Evolutionary conservation across 2,797 vertebrate genomes (phyloP), one percentile per base, ranked within the genome.

Genomic region (Emydoidea blandingii): DNA sequence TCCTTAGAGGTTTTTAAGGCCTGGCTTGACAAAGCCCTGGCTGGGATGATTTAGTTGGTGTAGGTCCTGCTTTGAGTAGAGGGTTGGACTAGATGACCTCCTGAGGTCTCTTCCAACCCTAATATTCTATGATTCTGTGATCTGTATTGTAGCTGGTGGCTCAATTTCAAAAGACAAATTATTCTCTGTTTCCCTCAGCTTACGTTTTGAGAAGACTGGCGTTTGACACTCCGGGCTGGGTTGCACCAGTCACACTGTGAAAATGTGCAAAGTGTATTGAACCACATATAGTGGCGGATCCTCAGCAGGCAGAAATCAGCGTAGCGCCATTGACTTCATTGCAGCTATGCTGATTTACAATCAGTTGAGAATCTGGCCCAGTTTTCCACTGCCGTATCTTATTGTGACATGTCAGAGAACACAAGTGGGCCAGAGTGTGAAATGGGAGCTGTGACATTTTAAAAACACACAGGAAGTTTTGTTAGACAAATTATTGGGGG

Each of bases 231-330:
- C 79, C n/a, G 54, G 83, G 59, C 31, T 47, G 41, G n/a, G 25
- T 79, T 62, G 74, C 25, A 27, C 15, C 29, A 19, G 21, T 84
- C 18, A 6, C 9, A 12, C n/a, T 87, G 47, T 50, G 65, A 23
- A 15, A 7, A 0, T 34, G 3, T 2, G 11, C 37, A 12, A 25
- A 12, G 5, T 1, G 9, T 0, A 0, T 53, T 92, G 72, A 50
- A 88, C 74, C 15, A 12, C 53, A n/a, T 25, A 9, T 44, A 81
- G 4, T 5, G 8, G 37, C 16, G 19, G 44, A 6, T 53, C 80
- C 12, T 92, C 19, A 34, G 62, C 21, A 86, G 79, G 7, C 0
- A 0, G 23, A 27, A 88, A 41, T 27, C 81, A 6, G 2, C 1
- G 0, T 1, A 47, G 41, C 21, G 2, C 41, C 74, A 47, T 76